A percentile compares a stretch with the other conserved stretches of the same genome.
Evolutionary conservation across 2,888 invertebrate species (phyloP).

Genomic region (Dryobota labecula): DNA sequence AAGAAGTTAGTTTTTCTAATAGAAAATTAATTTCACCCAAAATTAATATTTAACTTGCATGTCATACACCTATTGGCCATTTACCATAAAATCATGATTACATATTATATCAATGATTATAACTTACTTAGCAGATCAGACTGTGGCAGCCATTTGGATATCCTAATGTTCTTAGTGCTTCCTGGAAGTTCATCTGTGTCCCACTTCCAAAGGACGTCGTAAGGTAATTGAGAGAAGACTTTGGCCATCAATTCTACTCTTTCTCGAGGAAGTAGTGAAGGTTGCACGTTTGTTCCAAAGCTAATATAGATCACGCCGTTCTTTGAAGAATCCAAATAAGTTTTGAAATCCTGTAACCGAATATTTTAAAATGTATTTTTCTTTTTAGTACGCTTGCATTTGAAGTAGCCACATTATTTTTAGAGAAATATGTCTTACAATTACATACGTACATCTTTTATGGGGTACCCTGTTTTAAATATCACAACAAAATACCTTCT

Average conservation of each 20-base stretch:
- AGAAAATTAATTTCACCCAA: background rate
- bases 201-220: constrained; percentile 82
- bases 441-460: too few species aligned
- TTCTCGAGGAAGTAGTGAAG: constrained; percentile 73
- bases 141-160: constrained; percentile 80
- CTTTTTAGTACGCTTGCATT: background rate
- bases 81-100: background rate
- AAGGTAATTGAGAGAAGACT: constrained; percentile 77
- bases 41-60: background rate
- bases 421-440: background rate
- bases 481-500: too few species aligned
- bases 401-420: background rate
- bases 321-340: constrained; percentile 78
- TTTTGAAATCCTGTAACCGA: constrained; percentile 76
- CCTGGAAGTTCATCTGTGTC: constrained; percentile 69
- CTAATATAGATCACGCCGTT: constrained; percentile 85
- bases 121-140: constrained; percentile 80
- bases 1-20: too few species aligned
- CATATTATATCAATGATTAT: background rate
- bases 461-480: too few species aligned
- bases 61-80: background rate
- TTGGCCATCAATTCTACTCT: constrained; percentile 72
- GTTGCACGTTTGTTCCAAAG: constrained; percentile 81
- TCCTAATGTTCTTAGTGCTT: constrained; percentile 69
- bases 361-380: background rate